Evolutionary conservation across 2,113 vertebrate genomes (phyloP), one percentile per base, ranked within the genome.

Genomic region (Nibea albiflora): DNA sequence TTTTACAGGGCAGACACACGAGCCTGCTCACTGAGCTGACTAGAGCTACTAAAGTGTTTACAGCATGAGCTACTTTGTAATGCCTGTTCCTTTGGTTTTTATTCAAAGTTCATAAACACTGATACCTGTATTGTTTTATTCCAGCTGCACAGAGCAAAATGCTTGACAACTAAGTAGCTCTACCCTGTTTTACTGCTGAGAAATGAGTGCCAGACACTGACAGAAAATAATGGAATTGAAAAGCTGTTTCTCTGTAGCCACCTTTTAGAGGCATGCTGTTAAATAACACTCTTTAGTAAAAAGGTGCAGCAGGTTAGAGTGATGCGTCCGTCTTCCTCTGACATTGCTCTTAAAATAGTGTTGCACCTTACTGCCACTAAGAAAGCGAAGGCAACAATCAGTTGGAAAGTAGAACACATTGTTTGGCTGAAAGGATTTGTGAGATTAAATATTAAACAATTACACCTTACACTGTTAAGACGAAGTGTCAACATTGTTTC

Each of bases 251-350:
- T 24, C 20, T 50, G 3, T 4, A 56, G 22, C 56, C 42, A 4
- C 42, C 22, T n/a, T 49, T 52, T 14, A 60, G 16, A 31, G 7
- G 10, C 49, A 47, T 58, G 69, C 42, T 73, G 72, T 76, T 31
- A 47, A 60, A 46, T 17, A 26, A n/a, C 54, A 54, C 31, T n/a
- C 17, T 5, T 14, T 49, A 5, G 44, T 60, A 11, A 11, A 49
- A 58, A 31, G 2, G 28, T 31, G 62, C 24, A 28, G 50, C 19
- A 46, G 22, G 35, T 54, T 46, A 58, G 8, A 28, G 35, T 17
- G 11, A 62, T 4, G n/a, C 39, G 28, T 63, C 28, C 26, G 58
- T 42, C 16, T 24, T 64, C 15, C 47, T 24, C 31, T 47, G 39
- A 19, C 28, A 22, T 56, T 46, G 20, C 61, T 49, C 14, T 67